Conservation (phyloP, 2,113 vertebrate species). For the Morone saxatilis region DNA sequence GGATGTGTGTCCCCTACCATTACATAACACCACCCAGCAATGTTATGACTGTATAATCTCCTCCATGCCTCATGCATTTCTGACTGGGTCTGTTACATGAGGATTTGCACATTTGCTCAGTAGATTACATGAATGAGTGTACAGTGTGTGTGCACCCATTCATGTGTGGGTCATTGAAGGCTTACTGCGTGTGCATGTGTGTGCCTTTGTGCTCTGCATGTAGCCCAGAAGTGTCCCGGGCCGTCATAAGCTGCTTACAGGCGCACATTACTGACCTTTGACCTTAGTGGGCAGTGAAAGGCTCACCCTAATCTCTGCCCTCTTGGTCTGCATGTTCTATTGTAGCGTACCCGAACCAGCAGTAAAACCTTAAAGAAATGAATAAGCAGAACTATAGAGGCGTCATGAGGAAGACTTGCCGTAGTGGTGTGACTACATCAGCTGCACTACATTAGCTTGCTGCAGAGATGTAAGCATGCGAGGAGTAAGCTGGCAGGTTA, state of each 20-base stretch:
- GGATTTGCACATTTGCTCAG: constrained; percentile 65
- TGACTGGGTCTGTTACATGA: constrained; percentile 50
- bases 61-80: constrained; percentile 46
- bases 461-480: constrained; percentile 2
- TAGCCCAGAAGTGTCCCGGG: constrained; percentile 31
- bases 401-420: not conserved
- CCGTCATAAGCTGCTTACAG: constrained; percentile 74
- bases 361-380: constrained; percentile 28
- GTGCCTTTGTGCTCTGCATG: constrained; percentile 27
- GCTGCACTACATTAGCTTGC: not conserved
- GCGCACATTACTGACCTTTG: constrained; percentile 64
- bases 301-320: constrained; percentile 59
- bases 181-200: constrained; percentile 27
- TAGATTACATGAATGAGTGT: constrained; percentile 72
- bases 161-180: constrained; percentile 59
- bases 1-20: not conserved
- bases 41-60: constrained; percentile 53
- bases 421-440: constrained; percentile 3
- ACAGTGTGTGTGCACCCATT: constrained; percentile 44
- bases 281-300: constrained; percentile 70
- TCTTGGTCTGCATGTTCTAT: not conserved
- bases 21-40: constrained; percentile 56
- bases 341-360: not conserved
- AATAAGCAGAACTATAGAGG: constrained; percentile 28
- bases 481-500: constrained; percentile 30